Conservation (phyloP, 2,113 vertebrate genomes). For the Oncorhynchus tshawytscha region DNA sequence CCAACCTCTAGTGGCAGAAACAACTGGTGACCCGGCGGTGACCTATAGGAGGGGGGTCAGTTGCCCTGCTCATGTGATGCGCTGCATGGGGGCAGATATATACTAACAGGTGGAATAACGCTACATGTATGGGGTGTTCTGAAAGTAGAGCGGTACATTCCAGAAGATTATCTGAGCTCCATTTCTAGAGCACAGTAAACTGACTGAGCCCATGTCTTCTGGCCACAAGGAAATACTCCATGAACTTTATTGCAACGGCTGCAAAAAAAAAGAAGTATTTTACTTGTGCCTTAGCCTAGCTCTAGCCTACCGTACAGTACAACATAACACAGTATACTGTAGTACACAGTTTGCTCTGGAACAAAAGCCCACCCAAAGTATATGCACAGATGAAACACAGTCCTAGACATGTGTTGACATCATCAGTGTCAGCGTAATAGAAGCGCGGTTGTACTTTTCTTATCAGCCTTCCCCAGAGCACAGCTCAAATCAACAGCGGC, state of each 20-base stretch:
- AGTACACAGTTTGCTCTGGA: not conserved
- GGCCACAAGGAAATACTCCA: not conserved
- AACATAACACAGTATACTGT: not conserved
- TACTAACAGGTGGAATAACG: too few species aligned
- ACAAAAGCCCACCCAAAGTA: not conserved
- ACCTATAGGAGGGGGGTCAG: not conserved
- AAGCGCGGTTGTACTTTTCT: constrained; percentile 41
- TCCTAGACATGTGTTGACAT: constrained; percentile 21
- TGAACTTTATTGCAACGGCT: not conserved
- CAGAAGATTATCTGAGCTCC: too few species aligned
- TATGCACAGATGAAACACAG: not conserved
- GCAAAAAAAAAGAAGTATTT: not conserved
- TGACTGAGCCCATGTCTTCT: too few species aligned
- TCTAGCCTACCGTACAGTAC: not conserved
- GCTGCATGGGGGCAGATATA: too few species aligned
- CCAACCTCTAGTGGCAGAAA: constrained; percentile 16
- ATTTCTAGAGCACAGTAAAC: too few species aligned
- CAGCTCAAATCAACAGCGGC: constrained; percentile 29
- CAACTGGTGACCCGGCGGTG: too few species aligned
- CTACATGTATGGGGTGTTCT: too few species aligned
- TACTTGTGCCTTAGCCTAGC: not conserved
- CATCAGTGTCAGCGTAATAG: constrained; percentile 14
- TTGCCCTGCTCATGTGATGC: not conserved
- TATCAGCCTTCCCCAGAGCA: constrained; percentile 53
- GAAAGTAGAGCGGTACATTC: too few species aligned